Evolutionary conservation across 2,888 invertebrate species (phyloP).

Genomic region (Sinohyriopsis cumingii): DNA sequence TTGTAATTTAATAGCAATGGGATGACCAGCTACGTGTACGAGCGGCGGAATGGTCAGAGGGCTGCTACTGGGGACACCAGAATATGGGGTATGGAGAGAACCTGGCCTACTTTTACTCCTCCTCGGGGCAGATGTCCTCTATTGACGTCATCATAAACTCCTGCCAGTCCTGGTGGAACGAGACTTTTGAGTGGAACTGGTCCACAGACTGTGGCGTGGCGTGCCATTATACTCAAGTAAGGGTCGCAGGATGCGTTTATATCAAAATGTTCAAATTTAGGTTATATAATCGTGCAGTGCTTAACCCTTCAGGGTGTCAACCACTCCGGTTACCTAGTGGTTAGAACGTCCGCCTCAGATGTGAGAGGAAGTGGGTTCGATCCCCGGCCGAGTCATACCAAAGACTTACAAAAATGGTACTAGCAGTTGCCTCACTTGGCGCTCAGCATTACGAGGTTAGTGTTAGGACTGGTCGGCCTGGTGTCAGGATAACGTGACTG

Average conservation of each 20-base stretch:
- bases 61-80: conserved; percentile 33
- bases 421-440: too few species aligned
- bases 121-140: conserved; percentile 10
- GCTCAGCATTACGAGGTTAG: too few species aligned
- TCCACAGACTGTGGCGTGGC: conserved; percentile 29
- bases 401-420: too few species aligned
- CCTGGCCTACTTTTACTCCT: conserved; percentile 21
- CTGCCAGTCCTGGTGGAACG: conserved; percentile 26
- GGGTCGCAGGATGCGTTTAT: neutral
- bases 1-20: conserved; percentile 23
- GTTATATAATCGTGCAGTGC: too few species aligned
- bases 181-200: conserved; percentile 26
- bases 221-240: conserved; percentile 39
- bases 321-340: too few species aligned
- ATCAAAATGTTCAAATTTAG: too few species aligned
- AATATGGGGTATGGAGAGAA: conserved; percentile 28
- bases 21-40: conserved; percentile 28
- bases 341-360: too few species aligned
- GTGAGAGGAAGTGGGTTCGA: too few species aligned
- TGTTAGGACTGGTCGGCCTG: too few species aligned
- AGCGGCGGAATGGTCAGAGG: conserved; percentile 29
- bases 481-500: too few species aligned
- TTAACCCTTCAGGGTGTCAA: too few species aligned
- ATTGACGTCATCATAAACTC: conserved; percentile 20
- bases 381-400: too few species aligned